Percentiles rank a stretch among this genome's conserved stretches.
Conservation (phyloP, 2,888 invertebrate genomes). For the Drosophila kuntzei region DNA sequence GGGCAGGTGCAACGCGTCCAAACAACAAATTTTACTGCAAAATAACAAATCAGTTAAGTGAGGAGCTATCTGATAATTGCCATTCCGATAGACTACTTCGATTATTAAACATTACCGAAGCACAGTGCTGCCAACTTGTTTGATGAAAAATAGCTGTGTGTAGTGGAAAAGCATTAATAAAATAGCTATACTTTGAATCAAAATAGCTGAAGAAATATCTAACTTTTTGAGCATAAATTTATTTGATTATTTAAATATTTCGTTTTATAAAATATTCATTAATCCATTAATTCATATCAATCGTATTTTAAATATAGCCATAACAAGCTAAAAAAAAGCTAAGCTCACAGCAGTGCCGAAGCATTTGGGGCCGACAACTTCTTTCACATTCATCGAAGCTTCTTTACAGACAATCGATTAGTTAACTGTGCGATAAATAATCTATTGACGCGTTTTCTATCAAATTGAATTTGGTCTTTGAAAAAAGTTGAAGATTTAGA, state of each 20-base stretch:
- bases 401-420: neutral
- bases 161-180: too few relatives aligned
- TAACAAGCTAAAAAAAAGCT: too few relatives aligned
- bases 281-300: too few relatives aligned
- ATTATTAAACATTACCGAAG: conserved; percentile 11
- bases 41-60: conserved; percentile 60
- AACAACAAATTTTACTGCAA: conserved; percentile 53
- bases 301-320: too few relatives aligned
- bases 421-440: neutral
- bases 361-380: conserved; percentile 50
- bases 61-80: conserved; percentile 48
- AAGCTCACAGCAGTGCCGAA: too few relatives aligned
- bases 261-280: too few relatives aligned
- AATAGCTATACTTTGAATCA: too few relatives aligned
- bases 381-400: neutral
- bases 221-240: too few relatives aligned
- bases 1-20: conserved; percentile 42
- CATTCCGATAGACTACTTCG: conserved; percentile 50
- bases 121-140: conserved; percentile 35
- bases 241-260: too few relatives aligned
- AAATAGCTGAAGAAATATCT: too few relatives aligned
- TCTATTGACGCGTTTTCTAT: neutral
- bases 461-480: neutral
- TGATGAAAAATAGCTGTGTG: too few relatives aligned
- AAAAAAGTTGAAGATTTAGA: neutral